Percentiles rank a stretch among this genome's conserved stretches.
phyloP scores from a whole-genome alignment of 2,888 invertebrate genomes.

The Ypsolopha sequella region DNA sequence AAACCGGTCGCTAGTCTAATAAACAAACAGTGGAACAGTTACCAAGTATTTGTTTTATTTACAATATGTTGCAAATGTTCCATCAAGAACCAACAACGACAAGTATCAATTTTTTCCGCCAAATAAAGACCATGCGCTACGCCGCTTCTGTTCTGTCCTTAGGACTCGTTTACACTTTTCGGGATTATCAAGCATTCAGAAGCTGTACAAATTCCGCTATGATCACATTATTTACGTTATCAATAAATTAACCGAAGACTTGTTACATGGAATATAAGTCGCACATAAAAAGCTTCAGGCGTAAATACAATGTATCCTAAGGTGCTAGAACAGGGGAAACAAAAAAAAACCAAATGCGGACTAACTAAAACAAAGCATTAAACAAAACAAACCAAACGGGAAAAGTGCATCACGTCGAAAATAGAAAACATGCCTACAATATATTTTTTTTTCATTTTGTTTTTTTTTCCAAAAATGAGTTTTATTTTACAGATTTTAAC shows the following conservation, averaged over 20 bases:
- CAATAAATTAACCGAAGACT: neutral
- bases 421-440: constrained; percentile 48
- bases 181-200: no score
- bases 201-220: no score
- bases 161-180: no score
- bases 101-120: no score
- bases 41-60: no score
- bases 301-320: neutral
- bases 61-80: no score
- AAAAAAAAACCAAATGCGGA: constrained; percentile 33
- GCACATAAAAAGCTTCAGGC: neutral
- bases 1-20: no score
- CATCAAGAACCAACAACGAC: no score
- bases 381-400: constrained; percentile 54
- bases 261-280: neutral
- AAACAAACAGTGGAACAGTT: no score
- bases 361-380: constrained; percentile 62
- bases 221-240: neutral
- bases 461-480: constrained; percentile 48
- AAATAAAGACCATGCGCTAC: no score
- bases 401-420: constrained; percentile 63
- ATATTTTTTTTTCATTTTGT: constrained; percentile 33
- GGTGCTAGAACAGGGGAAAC: constrained; percentile 45
- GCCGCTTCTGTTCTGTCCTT: no score
- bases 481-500: constrained; percentile 56